Base-by-base conservation (phyloP, 2,113 vertebrate genomes). In the Takifugu bimaculatus region DNA sequence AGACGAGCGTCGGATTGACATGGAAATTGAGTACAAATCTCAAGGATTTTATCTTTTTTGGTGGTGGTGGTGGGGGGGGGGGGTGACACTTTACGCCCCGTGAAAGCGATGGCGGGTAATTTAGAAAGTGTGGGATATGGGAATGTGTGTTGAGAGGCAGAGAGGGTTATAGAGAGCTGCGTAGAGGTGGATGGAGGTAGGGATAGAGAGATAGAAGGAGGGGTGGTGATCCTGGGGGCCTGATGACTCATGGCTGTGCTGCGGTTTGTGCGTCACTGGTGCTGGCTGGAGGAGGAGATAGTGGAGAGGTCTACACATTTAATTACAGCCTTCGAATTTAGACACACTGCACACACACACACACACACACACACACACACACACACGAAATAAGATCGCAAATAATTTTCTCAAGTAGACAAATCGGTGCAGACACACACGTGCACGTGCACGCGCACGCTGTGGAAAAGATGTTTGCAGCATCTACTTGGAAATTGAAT, bases 211-310 rank as follows among this genome's bases (percentile, higher is more conserved):
- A 88, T 85, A 85, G 87, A 88, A 88, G 90, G 90, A 89, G 89
- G 85, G 88, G 88, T 82, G 90, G 88, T 89, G 89, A 91, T 91
- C 90, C 91, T 89, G 84, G 86, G 88, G 89, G 91, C 88, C 86
- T 86, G 88, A 91, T 92, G 91, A 92, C 88, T 92, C 91, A 92
- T 90, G 88, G 88, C 88, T 87, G 89, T 90, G 90, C 90, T 89
- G 91, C 90, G 87, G 80, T 87, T 88, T 86, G 90, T 92, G 91
- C 91, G 91, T 92, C 91, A 92, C 90, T 81, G 88, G 88, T 80
- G 88, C 89, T 89, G 87, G 91, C 91, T 92, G 90, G 90, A 91
- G 90, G 87, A 92, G 90, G 88, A 91, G 91, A 92, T 92, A 92
- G 90, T 90, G 86, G 88, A 90, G 90, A 92, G 88, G 90, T 90